Base-by-base conservation (phyloP, 2,888 invertebrate genomes). In the Calameuta filiformis region DNA sequence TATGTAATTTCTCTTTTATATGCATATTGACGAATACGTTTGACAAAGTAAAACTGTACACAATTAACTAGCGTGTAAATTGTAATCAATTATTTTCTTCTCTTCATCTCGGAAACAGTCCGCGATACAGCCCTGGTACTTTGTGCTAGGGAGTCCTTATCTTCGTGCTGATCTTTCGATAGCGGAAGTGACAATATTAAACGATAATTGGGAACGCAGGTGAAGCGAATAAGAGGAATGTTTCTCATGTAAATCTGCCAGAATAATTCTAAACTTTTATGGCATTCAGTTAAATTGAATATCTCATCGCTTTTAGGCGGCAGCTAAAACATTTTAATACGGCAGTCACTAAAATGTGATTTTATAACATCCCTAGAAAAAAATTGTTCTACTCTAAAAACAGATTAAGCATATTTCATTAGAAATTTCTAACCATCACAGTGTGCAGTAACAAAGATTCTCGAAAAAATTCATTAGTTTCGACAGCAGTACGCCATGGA, bases 231-330 rank as follows among this genome's bases (percentile, higher is more conserved):
- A 73, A 90, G 83, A 69, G 87, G 82, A 75, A 90, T 81, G 79
- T 90, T 88, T 79, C 85, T 81, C 81, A 90, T 81, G 76, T 89
- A 89, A 78, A 86, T 77, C 81, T 81, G 79, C 15, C 80, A 82
- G 81, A 90, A 90, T 69, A 87, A 82, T 75, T 88, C 81, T 35
- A 90, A 75, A 68, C 85, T 79, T 35, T 81, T 77, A 74, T 85
- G 83, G 76, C 86, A 85, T 78, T 90, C 85, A 37, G 74, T 75
- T 15, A 84, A 81, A 6, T 84, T 85, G 76, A 90, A 89, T 79
- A 90, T 77, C 83, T 88, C 87, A 37, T 83, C 78, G 75, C 86
- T 86, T 79, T 88, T 82, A 33, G 89, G 87, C 69, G 89, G 88
- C 81, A 89, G 80, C 90, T 90, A 82, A 68, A 84, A 79, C 79